Conservation (phyloP, 1,140 invertebrate species). For the Drosophila ohnishii region DNA sequence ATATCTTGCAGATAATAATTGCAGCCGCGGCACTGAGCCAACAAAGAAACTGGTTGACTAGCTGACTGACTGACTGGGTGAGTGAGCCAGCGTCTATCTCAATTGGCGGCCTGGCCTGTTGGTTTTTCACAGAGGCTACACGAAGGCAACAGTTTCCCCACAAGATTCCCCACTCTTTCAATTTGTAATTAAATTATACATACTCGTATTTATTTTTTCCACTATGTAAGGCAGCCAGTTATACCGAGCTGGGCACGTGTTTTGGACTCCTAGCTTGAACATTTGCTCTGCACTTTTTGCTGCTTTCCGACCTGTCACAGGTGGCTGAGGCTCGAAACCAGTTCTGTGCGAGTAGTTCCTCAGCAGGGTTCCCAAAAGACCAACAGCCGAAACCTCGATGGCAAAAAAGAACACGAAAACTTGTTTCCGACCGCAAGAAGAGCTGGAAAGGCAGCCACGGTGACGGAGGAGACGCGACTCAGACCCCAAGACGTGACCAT, state of each 20-base stretch:
- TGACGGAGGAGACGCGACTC: slow-evolving; percentile 24
- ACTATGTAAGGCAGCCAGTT: slow-evolving; percentile 33
- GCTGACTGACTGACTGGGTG: slow-evolving; percentile 14
- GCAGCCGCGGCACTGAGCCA: slow-evolving; percentile 42
- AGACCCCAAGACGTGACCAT: slow-evolving; percentile 40
- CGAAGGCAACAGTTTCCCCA: slow-evolving; percentile 44
- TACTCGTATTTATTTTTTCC: slow-evolving; percentile 54
- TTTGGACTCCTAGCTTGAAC: slow-evolving; percentile 18
- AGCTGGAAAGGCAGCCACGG: slow-evolving; percentile 21
- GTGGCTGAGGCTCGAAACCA: slow-evolving; percentile 51
- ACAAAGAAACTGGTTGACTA: slow-evolving; percentile 55
- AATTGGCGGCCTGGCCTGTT: slow-evolving; percentile 54
- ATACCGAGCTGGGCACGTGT: slow-evolving; percentile 55
- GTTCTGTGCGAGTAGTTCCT: slow-evolving; percentile 50
- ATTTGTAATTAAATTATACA: slow-evolving; percentile 74
- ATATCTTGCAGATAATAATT: slow-evolving; percentile 62
- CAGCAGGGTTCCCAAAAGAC: slow-evolving; percentile 43
- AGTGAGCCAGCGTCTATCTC: slow-evolving; percentile 22
- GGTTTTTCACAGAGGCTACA: slow-evolving; percentile 46
- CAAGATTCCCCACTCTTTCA: slow-evolving; percentile 49
- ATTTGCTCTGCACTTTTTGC: slow-evolving; percentile 19
- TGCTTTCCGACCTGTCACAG: slow-evolving; percentile 50
- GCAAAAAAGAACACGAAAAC: slow-evolving; percentile 34
- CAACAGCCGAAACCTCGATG: slow-evolving; percentile 20
- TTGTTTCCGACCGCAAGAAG: slow-evolving; percentile 50